Percentiles rank a stretch among this genome's conserved stretches.
phyloP scores from a whole-genome alignment of 2,113 vertebrate genomes.

The Pelusios castaneus region DNA sequence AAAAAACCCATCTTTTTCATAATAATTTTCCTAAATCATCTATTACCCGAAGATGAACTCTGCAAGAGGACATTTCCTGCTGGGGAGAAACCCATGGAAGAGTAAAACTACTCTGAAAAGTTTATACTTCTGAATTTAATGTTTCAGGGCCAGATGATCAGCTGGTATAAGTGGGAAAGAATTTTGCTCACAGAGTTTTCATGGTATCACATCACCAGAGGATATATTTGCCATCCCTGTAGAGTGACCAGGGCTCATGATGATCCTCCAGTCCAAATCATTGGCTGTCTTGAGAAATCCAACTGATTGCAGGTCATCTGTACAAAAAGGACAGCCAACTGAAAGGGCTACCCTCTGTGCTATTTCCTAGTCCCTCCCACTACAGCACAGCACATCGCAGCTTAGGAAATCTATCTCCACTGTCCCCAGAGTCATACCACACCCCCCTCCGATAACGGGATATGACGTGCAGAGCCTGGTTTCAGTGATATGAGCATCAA shows the following conservation, averaged over 20 bases:
- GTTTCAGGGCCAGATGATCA: not conserved
- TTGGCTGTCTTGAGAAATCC: not conserved
- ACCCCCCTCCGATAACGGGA: not conserved
- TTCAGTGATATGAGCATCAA: not conserved
- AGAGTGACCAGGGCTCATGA: not conserved
- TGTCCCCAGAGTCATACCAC: not conserved
- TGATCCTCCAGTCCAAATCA: not conserved
- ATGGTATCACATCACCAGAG: not conserved
- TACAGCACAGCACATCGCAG: not conserved
- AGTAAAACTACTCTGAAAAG: not conserved
- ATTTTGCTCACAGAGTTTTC: not conserved
- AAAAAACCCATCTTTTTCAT: accelerated
- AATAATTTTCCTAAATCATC: not conserved
- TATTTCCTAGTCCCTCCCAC: not conserved
- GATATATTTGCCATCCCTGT: not conserved
- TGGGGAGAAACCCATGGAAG: not conserved
- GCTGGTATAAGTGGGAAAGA: not conserved
- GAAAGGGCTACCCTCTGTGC: not conserved
- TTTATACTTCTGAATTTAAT: not conserved
- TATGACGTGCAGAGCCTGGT: not conserved
- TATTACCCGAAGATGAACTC: not conserved
- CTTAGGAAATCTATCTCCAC: not conserved
- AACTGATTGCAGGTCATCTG: not conserved
- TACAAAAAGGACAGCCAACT: not conserved
- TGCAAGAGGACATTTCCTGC: not conserved